Evolutionary conservation across 2,888 invertebrate genomes (phyloP), one percentile per base, ranked within the genome.

Genomic region (Hofmannophila pseudospretella): DNA sequence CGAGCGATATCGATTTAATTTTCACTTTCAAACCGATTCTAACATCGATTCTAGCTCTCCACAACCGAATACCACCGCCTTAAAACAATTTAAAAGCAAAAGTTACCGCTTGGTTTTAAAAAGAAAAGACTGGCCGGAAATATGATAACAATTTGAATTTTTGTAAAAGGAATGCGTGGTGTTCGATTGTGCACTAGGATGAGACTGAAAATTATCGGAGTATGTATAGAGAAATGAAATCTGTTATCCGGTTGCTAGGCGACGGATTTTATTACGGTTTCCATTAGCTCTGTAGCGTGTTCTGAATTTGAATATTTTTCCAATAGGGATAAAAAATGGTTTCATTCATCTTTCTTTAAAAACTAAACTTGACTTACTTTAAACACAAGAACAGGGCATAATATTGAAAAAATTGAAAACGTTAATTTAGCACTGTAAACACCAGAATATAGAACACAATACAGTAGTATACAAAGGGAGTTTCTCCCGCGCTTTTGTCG

Each of bases 231-330:
- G 37, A 57, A 51, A 47, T 44, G 42, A 51, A 60, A 70, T 55
- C 56, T 77, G 79, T 80, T 80, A 75, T 80, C 67, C 32, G 14
- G 78, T 80, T 71, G 59, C 80, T 53, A 49, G 38, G 79, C 50
- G 53, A 79, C 75, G 13, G 26, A 33, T 51, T 45, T 31, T 22
- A 13, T 20, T 27, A 4, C 1, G 1, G 10, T 20, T 32, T 38
- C 29, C 26, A 38, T 42, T 42, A 38, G 41, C 8, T 20, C n/a
- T 22, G 28, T 32, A 13, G 16, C 16, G 16, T 16, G 16, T 16
- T 16, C 5, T 5, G 8, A 28, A 32, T 32, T 23, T 22, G 35
- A 35, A 39, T 39, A 27, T 31, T 11, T 35, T 27, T 27, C 32
- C 35, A 27, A 35, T 34, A 25, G n/a, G 5, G 8, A 25, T 31